A percentile compares a stretch with the other conserved stretches of the same genome.
Evolutionary conservation across 2,888 invertebrate species (phyloP).

Genomic region (Drosophila formosana): DNA sequence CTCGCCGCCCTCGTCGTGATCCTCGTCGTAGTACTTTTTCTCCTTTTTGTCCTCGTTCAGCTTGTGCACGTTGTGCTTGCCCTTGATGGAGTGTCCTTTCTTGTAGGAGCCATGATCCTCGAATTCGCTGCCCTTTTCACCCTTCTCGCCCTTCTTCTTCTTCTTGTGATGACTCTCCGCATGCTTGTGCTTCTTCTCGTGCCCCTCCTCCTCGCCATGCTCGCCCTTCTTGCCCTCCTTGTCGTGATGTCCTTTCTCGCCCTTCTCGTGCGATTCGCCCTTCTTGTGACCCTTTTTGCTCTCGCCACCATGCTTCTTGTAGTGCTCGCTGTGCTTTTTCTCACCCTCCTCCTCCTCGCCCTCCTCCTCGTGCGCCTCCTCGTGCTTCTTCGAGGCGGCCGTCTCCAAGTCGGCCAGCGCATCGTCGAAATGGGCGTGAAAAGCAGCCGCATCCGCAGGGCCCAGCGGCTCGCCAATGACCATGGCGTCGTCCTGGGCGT

Average conservation of each 20-base stretch:
- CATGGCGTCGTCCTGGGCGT: slow-evolving; percentile 58
- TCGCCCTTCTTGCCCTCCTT: slow-evolving; percentile 87
- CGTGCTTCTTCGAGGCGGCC: slow-evolving; percentile 83
- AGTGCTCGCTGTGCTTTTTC: slow-evolving; percentile 89
- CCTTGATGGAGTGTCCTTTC: slow-evolving; percentile 94
- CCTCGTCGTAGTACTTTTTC: slow-evolving; percentile 94
- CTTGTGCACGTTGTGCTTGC: slow-evolving; percentile 94
- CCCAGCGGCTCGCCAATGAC: slow-evolving; percentile 56
- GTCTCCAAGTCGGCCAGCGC: slow-evolving; percentile 65
- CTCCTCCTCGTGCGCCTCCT: slow-evolving; percentile 76
- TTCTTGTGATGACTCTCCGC: slow-evolving; percentile 85
- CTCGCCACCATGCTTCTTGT: slow-evolving; percentile 89
- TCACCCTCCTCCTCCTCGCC: slow-evolving; percentile 88
- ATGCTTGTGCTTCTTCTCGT: slow-evolving; percentile 86
- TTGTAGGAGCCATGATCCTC: slow-evolving; percentile 89
- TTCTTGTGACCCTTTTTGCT: slow-evolving; percentile 90
- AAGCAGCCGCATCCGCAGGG: slow-evolving; percentile 33
- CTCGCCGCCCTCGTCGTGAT: slow-evolving; percentile 92
- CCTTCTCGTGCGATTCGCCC: slow-evolving; percentile 89
- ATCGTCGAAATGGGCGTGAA: slow-evolving; percentile 1
- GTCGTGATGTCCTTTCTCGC: slow-evolving; percentile 90
- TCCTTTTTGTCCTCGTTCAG: slow-evolving; percentile 94
- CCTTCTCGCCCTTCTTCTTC: slow-evolving; percentile 86
- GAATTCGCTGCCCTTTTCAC: slow-evolving; percentile 86
- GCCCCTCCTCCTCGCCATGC: slow-evolving; percentile 86